A percentile compares a stretch with the other conserved stretches of the same genome.
These are phyloP conservation scores for Parazoanthus atlanticus DNA, from an alignment of 92 coral and sea anemone species.

Conservation along the genomic window DNA sequence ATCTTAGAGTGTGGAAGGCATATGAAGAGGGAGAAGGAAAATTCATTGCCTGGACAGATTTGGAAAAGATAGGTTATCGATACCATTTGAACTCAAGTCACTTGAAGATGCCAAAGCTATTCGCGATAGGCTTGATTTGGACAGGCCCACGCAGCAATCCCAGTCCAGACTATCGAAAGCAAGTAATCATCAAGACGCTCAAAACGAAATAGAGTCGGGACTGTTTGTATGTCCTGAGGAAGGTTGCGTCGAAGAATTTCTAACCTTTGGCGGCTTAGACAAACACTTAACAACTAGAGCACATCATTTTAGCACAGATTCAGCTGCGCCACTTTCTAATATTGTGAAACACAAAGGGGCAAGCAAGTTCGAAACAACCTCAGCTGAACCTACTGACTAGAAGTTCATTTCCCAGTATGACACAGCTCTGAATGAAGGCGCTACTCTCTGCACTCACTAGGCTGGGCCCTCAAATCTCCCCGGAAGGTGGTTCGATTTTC, in stretches of 20 bases:
- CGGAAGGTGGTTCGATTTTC: too few species aligned
- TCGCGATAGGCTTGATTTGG: not conserved
- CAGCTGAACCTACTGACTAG: not conserved
- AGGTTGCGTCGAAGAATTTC: too few species aligned
- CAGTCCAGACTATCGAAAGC: not conserved
- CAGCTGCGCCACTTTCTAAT: not conserved
- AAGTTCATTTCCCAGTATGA: too few species aligned
- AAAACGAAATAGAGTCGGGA: too few species aligned
- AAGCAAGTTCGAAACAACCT: not conserved
- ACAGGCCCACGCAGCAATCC: not conserved
- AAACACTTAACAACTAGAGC: constrained; percentile 21
- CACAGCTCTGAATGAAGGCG: too few species aligned
- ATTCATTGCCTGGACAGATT: not conserved
- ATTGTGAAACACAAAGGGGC: not conserved
- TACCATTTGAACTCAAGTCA: not conserved
- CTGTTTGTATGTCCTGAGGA: too few species aligned
- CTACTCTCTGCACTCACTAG: too few species aligned
- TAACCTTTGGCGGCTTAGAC: constrained; percentile 6
- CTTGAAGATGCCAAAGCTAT: not conserved
- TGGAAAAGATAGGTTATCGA: not conserved
- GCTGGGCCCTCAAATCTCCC: too few species aligned
- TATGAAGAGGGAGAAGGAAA: not conserved
- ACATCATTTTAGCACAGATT: not conserved
- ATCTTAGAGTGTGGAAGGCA: too few species aligned
- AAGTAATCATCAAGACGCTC: not conserved